Percentiles rank a stretch among this genome's conserved stretches.
Evolutionary conservation across 2,888 invertebrate genomes (phyloP).

Genomic region (Stegana nigrithorax): DNA sequence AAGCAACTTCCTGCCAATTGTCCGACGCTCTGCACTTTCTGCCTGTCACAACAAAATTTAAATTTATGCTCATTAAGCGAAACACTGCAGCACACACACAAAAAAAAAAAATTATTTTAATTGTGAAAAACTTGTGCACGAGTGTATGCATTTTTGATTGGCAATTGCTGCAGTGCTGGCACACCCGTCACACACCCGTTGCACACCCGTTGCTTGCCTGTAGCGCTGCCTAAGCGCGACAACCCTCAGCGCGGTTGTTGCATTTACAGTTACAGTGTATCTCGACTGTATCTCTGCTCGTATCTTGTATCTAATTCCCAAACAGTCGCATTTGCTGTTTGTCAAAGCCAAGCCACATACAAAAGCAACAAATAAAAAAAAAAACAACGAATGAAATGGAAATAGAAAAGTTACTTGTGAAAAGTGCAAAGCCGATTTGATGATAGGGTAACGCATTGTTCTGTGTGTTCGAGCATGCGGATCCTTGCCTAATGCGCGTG

Average conservation of each 20-base stretch:
- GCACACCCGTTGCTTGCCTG: too few relatives aligned
- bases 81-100: too few relatives aligned
- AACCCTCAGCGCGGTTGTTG: too few relatives aligned
- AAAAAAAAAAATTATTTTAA: too few relatives aligned
- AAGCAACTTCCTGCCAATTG: neutral
- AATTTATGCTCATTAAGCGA: constrained; percentile 53
- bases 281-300: neutral
- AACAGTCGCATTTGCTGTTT: too few relatives aligned
- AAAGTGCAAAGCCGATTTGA: neutral
- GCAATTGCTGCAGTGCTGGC: too few relatives aligned
- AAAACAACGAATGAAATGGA: neutral
- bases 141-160: constrained; percentile 6
- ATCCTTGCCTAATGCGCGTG: constrained; percentile 52
- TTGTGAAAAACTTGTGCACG: constrained; percentile 29
- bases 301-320: too few relatives aligned
- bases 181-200: too few relatives aligned
- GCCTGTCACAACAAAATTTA: constrained; percentile 53
- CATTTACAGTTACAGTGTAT: neutral
- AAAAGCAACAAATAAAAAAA: too few relatives aligned
- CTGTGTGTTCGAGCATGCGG: too few relatives aligned
- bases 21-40: neutral
- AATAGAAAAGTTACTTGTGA: neutral
- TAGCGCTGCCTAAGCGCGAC: too few relatives aligned
- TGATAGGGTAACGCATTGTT: neutral
- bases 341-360: too few relatives aligned